phyloP scores from a whole-genome alignment of 2,797 vertebrate genomes.

The Percopsis omiscomaycus region DNA sequence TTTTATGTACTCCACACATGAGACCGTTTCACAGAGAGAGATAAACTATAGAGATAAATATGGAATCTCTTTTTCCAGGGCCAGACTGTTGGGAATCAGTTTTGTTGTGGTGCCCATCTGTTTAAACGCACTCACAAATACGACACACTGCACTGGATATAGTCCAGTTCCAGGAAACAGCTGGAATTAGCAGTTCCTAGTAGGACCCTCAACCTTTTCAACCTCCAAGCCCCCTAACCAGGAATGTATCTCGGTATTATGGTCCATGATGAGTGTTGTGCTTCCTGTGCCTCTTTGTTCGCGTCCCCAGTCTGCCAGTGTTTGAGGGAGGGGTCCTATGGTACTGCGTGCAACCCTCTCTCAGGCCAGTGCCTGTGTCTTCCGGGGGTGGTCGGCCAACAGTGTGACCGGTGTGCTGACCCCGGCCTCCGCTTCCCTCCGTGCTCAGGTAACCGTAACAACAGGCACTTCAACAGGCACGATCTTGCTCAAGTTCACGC shows the following conservation, averaged over 20 bases:
- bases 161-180: conserved; percentile 9
- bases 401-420: conserved; percentile 81
- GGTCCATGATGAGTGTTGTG: background rate
- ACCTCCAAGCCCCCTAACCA: background rate
- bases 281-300: conserved; percentile 13
- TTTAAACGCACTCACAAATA: background rate
- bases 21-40: conserved; percentile 27
- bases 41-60: conserved; percentile 31
- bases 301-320: conserved; percentile 81
- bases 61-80: conserved; percentile 28
- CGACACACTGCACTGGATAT: conserved; percentile 3
- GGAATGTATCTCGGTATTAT: background rate
- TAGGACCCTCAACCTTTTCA: no score
- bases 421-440: conserved; percentile 77
- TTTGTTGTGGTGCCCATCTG: background rate
- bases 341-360: conserved; percentile 65
- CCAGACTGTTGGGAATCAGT: conserved; percentile 38
- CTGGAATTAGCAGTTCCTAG: background rate
- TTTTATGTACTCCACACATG: conserved; percentile 14
- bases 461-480: background rate
- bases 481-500: no score
- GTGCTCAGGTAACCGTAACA: conserved; percentile 77
- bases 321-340: conserved; percentile 76
- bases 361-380: conserved; percentile 84
- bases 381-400: conserved; percentile 74